A percentile compares a stretch with the other conserved stretches of the same genome.
Evolutionary conservation across 1,140 invertebrate species (phyloP).

Genomic region (Zaprionus davidi): DNA sequence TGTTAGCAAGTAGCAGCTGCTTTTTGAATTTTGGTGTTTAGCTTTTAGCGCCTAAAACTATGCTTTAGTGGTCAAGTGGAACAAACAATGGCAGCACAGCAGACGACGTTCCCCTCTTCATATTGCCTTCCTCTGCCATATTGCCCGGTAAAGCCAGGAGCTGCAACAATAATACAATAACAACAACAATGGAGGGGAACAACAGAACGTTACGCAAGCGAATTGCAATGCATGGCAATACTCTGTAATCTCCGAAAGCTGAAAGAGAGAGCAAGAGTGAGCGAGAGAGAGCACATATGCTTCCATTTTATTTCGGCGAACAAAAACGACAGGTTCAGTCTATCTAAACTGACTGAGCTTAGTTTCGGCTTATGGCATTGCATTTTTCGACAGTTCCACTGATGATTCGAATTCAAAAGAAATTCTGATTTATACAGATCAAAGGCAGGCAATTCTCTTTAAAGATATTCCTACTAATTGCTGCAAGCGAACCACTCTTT

Average conservation of each 20-base stretch:
- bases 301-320: too few species aligned
- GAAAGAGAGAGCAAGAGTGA: not conserved
- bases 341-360: not conserved
- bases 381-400: not conserved
- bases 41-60: slow-evolving; percentile 83
- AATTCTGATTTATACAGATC: not conserved
- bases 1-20: slow-evolving; percentile 63
- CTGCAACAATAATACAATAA: slow-evolving; percentile 36
- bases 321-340: not conserved
- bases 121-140: not conserved
- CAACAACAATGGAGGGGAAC: slow-evolving; percentile 8
- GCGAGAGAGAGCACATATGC: not conserved
- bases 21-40: slow-evolving; percentile 82
- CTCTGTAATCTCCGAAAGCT: not conserved
- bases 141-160: slow-evolving; percentile 21
- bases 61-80: slow-evolving; percentile 82
- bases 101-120: not conserved
- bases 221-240: slow-evolving; percentile 2
- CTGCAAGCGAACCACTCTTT: not conserved
- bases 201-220: slow-evolving; percentile 4
- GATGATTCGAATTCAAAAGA: not conserved
- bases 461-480: not conserved
- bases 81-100: slow-evolving; percentile 68
- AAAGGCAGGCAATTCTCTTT: not conserved
- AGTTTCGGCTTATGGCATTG: not conserved